Evolutionary conservation across 2,888 invertebrate species (phyloP), one percentile per base, ranked within the genome.

Genomic region (Tortrix viridana): DNA sequence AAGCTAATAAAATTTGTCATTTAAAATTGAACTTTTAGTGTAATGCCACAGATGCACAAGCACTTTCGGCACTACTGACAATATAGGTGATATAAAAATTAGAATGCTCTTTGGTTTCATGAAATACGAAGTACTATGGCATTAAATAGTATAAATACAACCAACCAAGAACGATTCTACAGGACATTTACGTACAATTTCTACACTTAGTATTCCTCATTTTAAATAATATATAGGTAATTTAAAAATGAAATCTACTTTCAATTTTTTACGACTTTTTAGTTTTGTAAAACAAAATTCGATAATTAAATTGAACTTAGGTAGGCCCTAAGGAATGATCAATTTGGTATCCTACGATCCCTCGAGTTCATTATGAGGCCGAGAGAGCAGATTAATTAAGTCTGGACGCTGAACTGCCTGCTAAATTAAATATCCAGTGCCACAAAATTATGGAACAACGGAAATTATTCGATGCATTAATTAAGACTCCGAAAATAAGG

Each of bases 311-410:
- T 81, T 81, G 79, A 76, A 71, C 63, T 68, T 65, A 71, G n/a
- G n/a, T n/a, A 69, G 67, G 72, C 77, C 72, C 76, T 16, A 48
- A 66, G 73, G 82, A 80, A 78, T 78, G 80, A 84, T 84, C 84
- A 80, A 84, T 81, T 65, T 65, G 64, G 64, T 65, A 67, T 68
- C 68, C 32, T 56, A 44, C 74, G 77, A 71, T 76, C 80, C 74
- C 77, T 63, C 49, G 78, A 79, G 82, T 81, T 74, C 74, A 76
- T 81, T 82, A 81, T 77, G 77, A 80, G 76, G 71, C 74, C 69
- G 73, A 74, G 75, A 80, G 77, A 80, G 77, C 78, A 78, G 81
- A 84, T 85, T 87, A 86, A 86, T 87, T 84, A 82, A 76, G 68
- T 69, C 67, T 68, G 68, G 76, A 71, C 73, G 71, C 69, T 71